Base-by-base conservation (phyloP, 35 echinoderm and acorn worm species). In the Diadema setosum region DNA sequence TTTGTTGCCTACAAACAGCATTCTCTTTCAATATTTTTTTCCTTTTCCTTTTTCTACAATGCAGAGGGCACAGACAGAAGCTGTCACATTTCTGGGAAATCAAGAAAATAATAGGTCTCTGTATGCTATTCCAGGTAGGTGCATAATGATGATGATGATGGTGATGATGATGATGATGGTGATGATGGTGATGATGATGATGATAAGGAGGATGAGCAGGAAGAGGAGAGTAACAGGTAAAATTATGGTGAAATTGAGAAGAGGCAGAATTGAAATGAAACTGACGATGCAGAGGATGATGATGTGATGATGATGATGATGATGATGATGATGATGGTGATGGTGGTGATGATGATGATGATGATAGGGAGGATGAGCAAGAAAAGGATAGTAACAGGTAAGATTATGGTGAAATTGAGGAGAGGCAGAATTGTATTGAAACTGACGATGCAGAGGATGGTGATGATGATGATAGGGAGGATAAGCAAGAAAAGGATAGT, bases 41-140 rank as follows among this genome's bases (percentile, higher is more conserved):
- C 36, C 24, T 83, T 87, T 15, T 30, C 45, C 24, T 84, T 86
- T 23, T 89, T 58, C 9, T 94, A 42, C 24, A 32, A 44, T 73
- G 39, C 86, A 98, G 96, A 94, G 96, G 65, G 96, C 96, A 48
- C 92, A 98, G 81, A 91, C 96, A 81, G 96, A 98, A 46, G 93
- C 92, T 25, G 96, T 98, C 61, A 98, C 96, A 16, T 98, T 98
- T 50, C 89, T 98, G 35, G 96, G 96, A 1, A 98, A 98, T 58
- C 92, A 94, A 89, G 96, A 98, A 40, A 94, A 98, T 32, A 94
- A 91, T 37, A 94, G 96, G 75, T 94, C 95, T 29, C 80, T 97
- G 21, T 97, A 97, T 90, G 95, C 95, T 55, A 97, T 97, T 64
- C 91, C 95, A 84, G 95, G 95, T 97, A 83, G 18, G 17, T n/a